Conservation (phyloP, 2,113 vertebrate genomes). For the Chauna torquata region DNA sequence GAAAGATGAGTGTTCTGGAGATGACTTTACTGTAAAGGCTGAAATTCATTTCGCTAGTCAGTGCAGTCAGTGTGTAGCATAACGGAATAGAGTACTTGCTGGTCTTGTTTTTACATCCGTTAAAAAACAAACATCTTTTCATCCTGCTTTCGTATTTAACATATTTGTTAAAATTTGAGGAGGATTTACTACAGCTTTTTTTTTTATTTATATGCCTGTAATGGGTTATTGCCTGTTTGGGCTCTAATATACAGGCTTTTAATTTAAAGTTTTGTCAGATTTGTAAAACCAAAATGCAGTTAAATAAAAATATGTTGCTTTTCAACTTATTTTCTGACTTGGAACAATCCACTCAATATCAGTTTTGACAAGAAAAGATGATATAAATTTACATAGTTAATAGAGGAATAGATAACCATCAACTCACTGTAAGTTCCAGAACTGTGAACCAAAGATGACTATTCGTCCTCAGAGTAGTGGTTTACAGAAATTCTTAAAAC, state of each 20-base stretch:
- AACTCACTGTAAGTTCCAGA: neutral
- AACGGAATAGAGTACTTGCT: neutral
- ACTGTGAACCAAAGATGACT: neutral
- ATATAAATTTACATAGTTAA: neutral
- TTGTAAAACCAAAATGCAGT: neutral
- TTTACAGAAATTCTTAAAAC: neutral
- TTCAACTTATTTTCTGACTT: neutral
- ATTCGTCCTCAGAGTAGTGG: neutral
- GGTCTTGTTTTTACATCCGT: neutral
- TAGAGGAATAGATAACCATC: neutral
- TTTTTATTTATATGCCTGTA: neutral
- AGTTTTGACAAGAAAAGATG: neutral
- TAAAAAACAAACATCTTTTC: neutral
- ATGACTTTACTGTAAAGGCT: neutral
- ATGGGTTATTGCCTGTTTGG: neutral
- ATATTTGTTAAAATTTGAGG: neutral
- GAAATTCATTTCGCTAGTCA: neutral
- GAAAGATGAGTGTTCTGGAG: neutral
- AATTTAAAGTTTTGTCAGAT: neutral
- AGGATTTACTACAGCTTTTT: neutral
- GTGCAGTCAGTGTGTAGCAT: neutral
- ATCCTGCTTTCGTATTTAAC: neutral
- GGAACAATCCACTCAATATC: neutral
- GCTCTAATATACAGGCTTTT: neutral
- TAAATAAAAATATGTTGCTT: neutral